Percentiles rank a stretch among this genome's conserved stretches.
Conservation (phyloP, 1,140 invertebrate genomes). For the Eurosta solidaginis region DNA sequence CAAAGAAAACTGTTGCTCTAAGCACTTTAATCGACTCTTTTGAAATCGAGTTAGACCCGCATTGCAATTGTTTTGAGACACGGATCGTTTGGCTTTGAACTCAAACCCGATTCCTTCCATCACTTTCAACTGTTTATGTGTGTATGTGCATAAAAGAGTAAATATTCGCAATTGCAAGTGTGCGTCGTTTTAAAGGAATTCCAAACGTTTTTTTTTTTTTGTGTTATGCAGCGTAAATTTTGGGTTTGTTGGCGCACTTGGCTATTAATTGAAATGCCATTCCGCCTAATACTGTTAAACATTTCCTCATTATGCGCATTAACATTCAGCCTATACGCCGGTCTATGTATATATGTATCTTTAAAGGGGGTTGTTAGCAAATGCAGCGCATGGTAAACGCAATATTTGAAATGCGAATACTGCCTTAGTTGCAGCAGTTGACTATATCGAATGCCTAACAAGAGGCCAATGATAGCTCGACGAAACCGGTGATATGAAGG, state of each 20-base stretch:
- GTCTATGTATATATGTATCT: background rate
- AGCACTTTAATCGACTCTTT: too few species aligned
- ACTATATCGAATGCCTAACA: background rate
- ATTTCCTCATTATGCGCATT: constrained; percentile 42
- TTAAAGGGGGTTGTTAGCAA: background rate
- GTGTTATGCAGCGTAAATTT: constrained; percentile 16
- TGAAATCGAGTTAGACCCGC: too few species aligned
- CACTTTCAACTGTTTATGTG: too few species aligned
- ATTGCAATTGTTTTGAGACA: too few species aligned
- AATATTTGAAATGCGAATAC: background rate
- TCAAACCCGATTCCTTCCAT: too few species aligned
- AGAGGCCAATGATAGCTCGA: background rate
- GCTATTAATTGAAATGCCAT: constrained; percentile 30
- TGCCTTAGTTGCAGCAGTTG: background rate
- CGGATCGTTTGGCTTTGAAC: too few species aligned
- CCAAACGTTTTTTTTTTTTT: background rate
- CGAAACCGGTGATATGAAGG: too few species aligned
- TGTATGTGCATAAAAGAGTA: background rate
- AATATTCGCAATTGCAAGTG: background rate
- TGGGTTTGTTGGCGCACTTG: constrained; percentile 9
- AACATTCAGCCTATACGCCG: constrained; percentile 43
- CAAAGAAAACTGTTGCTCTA: too few species aligned
- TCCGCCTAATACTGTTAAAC: constrained; percentile 28
- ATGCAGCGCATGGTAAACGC: background rate
- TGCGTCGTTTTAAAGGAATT: background rate